phyloP scores from a whole-genome alignment of 92 coral and sea anemone species.

The Phymanthus crucifer region DNA sequence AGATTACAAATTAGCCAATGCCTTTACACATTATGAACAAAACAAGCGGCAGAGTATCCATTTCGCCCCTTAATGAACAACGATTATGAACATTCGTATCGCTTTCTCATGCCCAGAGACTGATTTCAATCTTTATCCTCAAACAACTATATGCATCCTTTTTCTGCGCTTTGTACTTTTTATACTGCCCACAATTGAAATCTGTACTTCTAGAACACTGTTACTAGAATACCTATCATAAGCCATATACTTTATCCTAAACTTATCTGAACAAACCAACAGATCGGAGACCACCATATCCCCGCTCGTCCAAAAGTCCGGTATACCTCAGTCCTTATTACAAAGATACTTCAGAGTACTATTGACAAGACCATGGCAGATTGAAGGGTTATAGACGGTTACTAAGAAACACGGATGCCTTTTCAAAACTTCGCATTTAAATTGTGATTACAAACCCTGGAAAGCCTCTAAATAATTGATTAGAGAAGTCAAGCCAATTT shows the following conservation, averaged over 20 bases:
- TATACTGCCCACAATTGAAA: background rate
- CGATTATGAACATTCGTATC: background rate
- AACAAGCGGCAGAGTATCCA: background rate
- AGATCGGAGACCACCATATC: background rate
- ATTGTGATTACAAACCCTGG: slow-evolving; percentile 32
- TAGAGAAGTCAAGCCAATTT: slow-evolving; percentile 31
- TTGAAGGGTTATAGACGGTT: slow-evolving; percentile 31
- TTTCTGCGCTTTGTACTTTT: background rate
- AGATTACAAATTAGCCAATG: background rate
- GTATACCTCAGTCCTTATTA: background rate
- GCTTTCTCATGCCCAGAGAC: background rate
- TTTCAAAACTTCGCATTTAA: slow-evolving; percentile 41
- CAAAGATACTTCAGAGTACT: slow-evolving; percentile 20
- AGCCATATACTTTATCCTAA: background rate
- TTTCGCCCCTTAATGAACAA: background rate
- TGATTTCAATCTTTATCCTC: background rate
- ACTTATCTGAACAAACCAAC: background rate
- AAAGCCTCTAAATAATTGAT: slow-evolving; percentile 39
- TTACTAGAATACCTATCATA: background rate
- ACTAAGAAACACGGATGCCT: slow-evolving; percentile 24
- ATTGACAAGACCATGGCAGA: slow-evolving; percentile 32
- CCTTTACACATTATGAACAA: background rate
- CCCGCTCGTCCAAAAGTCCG: background rate
- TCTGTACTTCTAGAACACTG: background rate
- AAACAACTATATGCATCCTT: background rate